Conservation (phyloP, 2,888 invertebrate genomes). For the Gisinianus flammeolus region DNA sequence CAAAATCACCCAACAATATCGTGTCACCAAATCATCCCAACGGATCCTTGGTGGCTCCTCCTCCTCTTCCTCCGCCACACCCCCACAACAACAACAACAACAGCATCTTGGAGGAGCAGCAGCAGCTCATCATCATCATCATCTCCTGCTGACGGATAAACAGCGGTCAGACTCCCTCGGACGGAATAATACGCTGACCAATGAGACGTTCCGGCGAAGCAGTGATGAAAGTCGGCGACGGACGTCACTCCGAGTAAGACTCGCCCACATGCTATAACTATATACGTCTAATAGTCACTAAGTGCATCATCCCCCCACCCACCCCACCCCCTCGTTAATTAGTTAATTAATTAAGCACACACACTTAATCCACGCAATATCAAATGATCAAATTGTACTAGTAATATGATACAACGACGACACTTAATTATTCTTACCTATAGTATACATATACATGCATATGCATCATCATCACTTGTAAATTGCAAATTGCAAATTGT, state of each 20-base stretch:
- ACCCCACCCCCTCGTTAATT: no score
- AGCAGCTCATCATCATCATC: not conserved
- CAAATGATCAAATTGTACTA: not conserved
- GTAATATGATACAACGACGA: not conserved
- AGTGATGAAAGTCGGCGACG: constrained; percentile 62
- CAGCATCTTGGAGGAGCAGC: not conserved
- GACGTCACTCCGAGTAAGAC: constrained; percentile 68
- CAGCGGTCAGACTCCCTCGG: constrained; percentile 57
- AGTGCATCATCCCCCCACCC: not conserved
- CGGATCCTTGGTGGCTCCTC: constrained; percentile 44
- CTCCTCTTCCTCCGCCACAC: not conserved
- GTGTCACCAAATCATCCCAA: constrained; percentile 58
- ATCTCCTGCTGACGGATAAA: constrained; percentile 45
- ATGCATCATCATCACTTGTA: no score
- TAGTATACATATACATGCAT: no score
- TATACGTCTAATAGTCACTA: not conserved
- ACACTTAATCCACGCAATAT: not conserved
- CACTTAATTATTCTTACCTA: no score
- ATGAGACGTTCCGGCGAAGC: constrained; percentile 55
- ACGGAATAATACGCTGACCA: constrained; percentile 46
- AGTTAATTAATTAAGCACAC: not conserved
- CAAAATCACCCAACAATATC: constrained; percentile 59
- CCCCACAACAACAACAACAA: not conserved
- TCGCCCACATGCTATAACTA: constrained; percentile 54
- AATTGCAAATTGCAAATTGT: no score